Evolutionary conservation across 2,113 vertebrate genomes (phyloP).

Genomic region (Vidua macroura): DNA sequence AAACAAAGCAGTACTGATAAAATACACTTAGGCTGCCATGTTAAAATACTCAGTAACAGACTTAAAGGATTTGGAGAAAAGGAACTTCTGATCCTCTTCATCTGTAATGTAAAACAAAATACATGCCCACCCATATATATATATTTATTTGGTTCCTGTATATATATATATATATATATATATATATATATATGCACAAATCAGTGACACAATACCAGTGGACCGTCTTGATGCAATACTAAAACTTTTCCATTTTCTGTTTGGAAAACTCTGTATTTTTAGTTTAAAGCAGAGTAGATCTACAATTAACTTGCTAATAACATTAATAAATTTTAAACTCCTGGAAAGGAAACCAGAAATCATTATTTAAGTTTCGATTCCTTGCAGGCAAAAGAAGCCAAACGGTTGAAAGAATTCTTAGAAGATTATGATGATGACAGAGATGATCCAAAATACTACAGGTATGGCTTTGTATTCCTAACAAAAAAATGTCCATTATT

Average conservation of each 20-base stretch:
- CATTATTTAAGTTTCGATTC: background rate
- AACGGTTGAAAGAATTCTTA: slow-evolving; percentile 95
- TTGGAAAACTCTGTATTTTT: background rate
- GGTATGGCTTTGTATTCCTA: slow-evolving; percentile 67
- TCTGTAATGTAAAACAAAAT: background rate
- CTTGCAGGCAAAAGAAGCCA: slow-evolving; percentile 92
- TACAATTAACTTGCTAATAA: background rate
- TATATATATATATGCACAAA: background rate
- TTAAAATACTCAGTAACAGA: background rate
- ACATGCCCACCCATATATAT: no score
- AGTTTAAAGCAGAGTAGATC: background rate
- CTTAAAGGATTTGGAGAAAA: background rate
- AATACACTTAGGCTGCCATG: background rate
- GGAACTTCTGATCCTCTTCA: background rate
- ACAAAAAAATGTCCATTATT: background rate
- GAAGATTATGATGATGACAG: slow-evolving; percentile 98
- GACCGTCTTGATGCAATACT: background rate
- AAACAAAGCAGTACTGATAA: background rate
- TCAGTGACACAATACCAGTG: background rate
- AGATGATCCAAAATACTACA: slow-evolving; percentile 98
- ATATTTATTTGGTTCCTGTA: no score
- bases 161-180: no score
- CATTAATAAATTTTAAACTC: background rate
- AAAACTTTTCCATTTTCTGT: background rate
- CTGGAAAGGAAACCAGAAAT: background rate